Conservation (phyloP, 2,888 invertebrate species). For the Nephrotoma appendiculata region DNA sequence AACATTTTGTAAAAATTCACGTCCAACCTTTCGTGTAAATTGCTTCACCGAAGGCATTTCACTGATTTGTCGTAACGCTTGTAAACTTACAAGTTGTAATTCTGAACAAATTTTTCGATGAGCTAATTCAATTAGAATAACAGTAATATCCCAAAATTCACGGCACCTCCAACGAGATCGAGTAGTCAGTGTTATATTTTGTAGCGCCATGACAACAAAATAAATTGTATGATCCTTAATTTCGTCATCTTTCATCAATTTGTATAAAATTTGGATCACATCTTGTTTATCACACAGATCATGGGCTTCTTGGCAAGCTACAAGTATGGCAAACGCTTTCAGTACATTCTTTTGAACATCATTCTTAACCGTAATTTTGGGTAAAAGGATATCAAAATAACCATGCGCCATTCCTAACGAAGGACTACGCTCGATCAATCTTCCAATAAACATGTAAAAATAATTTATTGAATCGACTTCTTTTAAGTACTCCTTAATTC, state of each 20-base stretch:
- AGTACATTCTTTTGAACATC: slow-evolving; percentile 15
- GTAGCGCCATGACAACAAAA: slow-evolving; percentile 16
- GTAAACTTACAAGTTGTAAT: slow-evolving; percentile 23
- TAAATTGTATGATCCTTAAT: background rate
- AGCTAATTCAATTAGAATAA: slow-evolving; percentile 18
- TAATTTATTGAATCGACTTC: slow-evolving; percentile 15
- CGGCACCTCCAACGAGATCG: slow-evolving; percentile 22
- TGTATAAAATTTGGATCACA: background rate
- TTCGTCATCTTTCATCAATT: slow-evolving; percentile 18
- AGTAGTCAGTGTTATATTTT: slow-evolving; percentile 22
- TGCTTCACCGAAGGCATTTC: slow-evolving; percentile 25
- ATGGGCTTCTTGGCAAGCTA: background rate
- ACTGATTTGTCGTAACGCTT: slow-evolving; percentile 22
- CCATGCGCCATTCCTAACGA: slow-evolving; percentile 20
- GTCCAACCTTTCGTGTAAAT: slow-evolving; percentile 17
- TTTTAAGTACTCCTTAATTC: slow-evolving; percentile 16
- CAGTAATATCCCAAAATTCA: slow-evolving; percentile 22
- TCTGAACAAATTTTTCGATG: slow-evolving; percentile 15
- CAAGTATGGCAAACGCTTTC: slow-evolving; percentile 25
- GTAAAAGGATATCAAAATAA: slow-evolving; percentile 22
- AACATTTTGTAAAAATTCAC: background rate
- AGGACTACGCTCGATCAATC: slow-evolving; percentile 21
- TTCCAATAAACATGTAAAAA: slow-evolving; percentile 22
- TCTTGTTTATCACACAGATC: background rate
- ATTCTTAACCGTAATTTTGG: slow-evolving; percentile 15